Conservation (phyloP, 1,140 invertebrate species). For the Cheumatopsyche charites region DNA sequence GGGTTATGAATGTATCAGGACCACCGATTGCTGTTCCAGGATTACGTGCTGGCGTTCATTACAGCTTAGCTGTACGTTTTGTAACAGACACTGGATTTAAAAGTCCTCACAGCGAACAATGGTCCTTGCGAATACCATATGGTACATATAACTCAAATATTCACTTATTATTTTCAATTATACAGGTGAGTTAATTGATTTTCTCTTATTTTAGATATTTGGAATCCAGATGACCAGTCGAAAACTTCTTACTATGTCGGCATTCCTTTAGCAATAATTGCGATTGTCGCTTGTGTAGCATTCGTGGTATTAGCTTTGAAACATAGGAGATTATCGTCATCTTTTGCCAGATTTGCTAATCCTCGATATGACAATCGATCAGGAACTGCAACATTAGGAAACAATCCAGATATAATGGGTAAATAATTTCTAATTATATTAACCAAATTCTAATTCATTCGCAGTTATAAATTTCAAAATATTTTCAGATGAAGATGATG, state of each 20-base stretch:
- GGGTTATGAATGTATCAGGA: constrained; percentile 57
- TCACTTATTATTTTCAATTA: neutral
- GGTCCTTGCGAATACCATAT: constrained; percentile 57
- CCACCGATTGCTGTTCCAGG: constrained; percentile 65
- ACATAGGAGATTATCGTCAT: constrained; percentile 76
- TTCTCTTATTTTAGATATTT: constrained; percentile 17
- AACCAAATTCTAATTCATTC: neutral
- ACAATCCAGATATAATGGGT: constrained; percentile 60
- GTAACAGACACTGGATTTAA: constrained; percentile 68
- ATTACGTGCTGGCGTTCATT: constrained; percentile 58
- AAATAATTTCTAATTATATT: constrained; percentile 27
- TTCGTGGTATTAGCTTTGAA: constrained; percentile 72
- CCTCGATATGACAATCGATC: constrained; percentile 86
- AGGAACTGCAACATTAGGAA: constrained; percentile 82
- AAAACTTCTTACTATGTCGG: constrained; percentile 51
- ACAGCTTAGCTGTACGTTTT: constrained; percentile 70
- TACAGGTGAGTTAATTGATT: neutral
- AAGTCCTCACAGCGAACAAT: constrained; percentile 68
- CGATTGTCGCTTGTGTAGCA: constrained; percentile 65
- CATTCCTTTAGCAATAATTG: constrained; percentile 59
- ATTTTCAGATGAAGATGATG: constrained; percentile 81
- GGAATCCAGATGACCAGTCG: constrained; percentile 23
- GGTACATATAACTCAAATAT: constrained; percentile 50
- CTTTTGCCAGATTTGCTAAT: constrained; percentile 81
- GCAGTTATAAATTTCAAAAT: constrained; percentile 33